These are phyloP conservation scores for Emydura subglobosa DNA, from an alignment of 2,113 vertebrate species.

Conservation along the genomic window DNA sequence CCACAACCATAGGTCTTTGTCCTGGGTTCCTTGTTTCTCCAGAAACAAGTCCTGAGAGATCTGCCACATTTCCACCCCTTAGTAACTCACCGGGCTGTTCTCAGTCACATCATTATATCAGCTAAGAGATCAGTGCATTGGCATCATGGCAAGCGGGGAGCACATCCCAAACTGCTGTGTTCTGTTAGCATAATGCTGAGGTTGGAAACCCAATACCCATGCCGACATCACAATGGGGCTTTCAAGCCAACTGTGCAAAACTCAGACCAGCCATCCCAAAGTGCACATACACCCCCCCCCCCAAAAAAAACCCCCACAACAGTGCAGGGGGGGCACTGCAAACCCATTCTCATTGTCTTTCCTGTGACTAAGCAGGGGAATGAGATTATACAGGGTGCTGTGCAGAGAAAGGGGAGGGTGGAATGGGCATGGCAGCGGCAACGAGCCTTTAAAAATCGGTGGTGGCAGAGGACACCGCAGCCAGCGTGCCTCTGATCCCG, in stretches of 20 bases:
- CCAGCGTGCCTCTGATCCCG: background rate
- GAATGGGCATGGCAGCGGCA: background rate
- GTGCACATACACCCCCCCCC: background rate
- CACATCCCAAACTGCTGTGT: background rate
- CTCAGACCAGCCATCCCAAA: background rate
- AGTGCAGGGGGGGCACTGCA: background rate
- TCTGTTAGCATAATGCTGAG: background rate
- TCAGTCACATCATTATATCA: accelerated
- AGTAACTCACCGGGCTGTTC: background rate
- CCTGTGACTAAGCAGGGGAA: constrained; percentile 66
- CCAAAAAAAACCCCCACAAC: too few relatives aligned
- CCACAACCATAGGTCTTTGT: background rate
- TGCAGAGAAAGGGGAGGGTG: background rate
- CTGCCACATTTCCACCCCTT: background rate
- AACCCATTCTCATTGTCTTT: constrained; percentile 46
- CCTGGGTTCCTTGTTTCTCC: background rate
- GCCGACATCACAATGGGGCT: constrained; percentile 4
- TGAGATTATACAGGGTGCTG: constrained; percentile 42
- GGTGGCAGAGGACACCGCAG: accelerated
- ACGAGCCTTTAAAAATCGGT: background rate
- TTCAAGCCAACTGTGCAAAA: background rate
- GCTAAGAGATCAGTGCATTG: background rate
- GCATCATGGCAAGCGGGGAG: background rate
- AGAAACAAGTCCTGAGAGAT: background rate
- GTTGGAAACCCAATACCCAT: background rate